Conservation (phyloP, 2,888 invertebrate genomes). For the Ormyrus thymus region DNA sequence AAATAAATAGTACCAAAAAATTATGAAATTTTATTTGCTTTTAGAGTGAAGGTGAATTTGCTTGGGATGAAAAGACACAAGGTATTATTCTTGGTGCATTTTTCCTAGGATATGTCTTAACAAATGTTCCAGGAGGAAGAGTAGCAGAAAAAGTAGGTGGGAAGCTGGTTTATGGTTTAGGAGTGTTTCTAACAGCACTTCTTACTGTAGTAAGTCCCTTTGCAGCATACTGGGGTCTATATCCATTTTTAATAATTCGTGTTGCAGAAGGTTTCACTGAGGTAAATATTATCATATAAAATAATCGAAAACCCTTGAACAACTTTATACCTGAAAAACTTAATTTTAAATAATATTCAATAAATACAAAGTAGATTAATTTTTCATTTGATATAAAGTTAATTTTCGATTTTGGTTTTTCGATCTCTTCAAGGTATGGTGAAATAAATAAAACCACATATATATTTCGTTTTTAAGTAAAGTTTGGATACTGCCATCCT, state of each 20-base stretch:
- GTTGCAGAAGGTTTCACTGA: conserved; percentile 90
- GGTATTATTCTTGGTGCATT: conserved; percentile 89
- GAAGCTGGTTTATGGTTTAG: conserved; percentile 89
- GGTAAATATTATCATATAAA: conserved; percentile 69
- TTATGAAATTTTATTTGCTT: conserved; percentile 46
- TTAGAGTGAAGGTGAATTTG: conserved; percentile 83
- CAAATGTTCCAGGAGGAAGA: conserved; percentile 88
- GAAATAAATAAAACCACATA: too few relatives aligned
- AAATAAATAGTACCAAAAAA: not conserved
- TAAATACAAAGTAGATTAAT: not conserved
- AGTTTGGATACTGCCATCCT: too few relatives aligned
- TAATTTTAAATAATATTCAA: conserved; percentile 13
- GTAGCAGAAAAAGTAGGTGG: conserved; percentile 92
- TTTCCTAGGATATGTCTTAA: conserved; percentile 89
- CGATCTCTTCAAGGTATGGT: too few relatives aligned
- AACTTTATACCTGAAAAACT: not conserved
- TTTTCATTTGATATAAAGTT: conserved; percentile 10
- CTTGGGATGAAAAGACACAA: conserved; percentile 87
- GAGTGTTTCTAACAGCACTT: conserved; percentile 87
- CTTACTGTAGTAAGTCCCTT: conserved; percentile 90
- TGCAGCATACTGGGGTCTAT: conserved; percentile 81
- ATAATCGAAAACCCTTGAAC: not conserved
- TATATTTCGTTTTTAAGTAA: too few relatives aligned
- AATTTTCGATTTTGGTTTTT: too few relatives aligned
- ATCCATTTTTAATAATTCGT: conserved; percentile 84